Base-by-base conservation (phyloP, 2,113 vertebrate genomes). In the Orthonyx spaldingii region DNA sequence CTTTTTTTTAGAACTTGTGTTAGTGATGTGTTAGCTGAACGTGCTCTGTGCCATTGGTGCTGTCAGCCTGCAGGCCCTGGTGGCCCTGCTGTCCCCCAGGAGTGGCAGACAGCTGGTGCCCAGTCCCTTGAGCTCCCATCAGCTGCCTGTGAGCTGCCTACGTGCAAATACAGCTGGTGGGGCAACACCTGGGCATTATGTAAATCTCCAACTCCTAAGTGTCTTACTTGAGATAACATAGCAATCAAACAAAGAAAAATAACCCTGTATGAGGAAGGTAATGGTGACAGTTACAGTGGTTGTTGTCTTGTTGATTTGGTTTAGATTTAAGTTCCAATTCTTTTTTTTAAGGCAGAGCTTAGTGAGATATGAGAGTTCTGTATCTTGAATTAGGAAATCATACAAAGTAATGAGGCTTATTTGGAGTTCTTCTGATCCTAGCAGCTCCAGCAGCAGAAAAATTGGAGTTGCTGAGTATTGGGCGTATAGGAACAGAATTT, bases 231-330 rank as follows among this genome's bases (percentile, higher is more conserved):
- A 44, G 26, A 46, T 44, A 71, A 59, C 79, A 26, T 5, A 35
- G 16, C 46, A 63, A 27, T 55, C 32, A 39, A 26, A 84, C 60
- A 61, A 47, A 21, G 20, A n/a, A 35, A 46, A 59, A 42, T 13
- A 66, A 8, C 16, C 8, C 11, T 0, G 0, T 27, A 9, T 44
- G 33, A 41, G 39, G 23, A 69, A 32, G 23, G 12, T 56, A 53
- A 20, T 13, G 15, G 26, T 65, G 52, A 49, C 52, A 47, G n/a
- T 66, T 84, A 32, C 10, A 42, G 39, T 33, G 21, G 1, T 77
- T 2, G 0, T 52, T n/a, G n/a, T n/a, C 46, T 27, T 32, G 9
- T 69, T 55, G 44, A 33, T 83, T 46, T 52, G 66, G 20, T 90
- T 87, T 37, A 53, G 21, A 18, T 85, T 30, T 56, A 70, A 57